phyloP scores from a whole-genome alignment of 2,113 vertebrate species.

The Tenrec ecaudatus region DNA sequence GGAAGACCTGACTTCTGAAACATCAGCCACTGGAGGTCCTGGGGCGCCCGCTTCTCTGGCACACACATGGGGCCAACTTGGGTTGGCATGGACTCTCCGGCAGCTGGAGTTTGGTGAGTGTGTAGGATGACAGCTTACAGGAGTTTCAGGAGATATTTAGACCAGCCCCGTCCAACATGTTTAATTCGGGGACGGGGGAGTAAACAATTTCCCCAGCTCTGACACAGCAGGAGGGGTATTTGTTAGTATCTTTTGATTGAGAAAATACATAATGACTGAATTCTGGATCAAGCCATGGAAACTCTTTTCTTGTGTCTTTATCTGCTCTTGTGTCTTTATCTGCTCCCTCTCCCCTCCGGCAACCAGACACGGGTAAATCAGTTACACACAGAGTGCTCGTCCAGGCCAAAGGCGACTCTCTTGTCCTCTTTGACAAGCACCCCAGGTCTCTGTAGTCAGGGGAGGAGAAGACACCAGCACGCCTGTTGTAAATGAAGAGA shows the following conservation, averaged over 20 bases:
- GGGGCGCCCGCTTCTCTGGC: background rate
- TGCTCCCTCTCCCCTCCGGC: background rate
- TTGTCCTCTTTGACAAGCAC: background rate
- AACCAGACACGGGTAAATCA: background rate
- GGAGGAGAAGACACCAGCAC: background rate
- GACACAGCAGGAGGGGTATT: background rate
- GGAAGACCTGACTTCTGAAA: background rate
- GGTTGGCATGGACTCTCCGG: background rate
- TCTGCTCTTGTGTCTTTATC: too few species aligned
- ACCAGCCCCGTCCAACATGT: background rate
- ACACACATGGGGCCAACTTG: background rate
- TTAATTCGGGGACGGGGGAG: background rate
- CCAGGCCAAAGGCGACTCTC: background rate
- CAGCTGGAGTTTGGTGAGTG: background rate
- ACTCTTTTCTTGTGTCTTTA: conserved; percentile 32
- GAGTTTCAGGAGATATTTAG: background rate
- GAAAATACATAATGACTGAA: background rate
- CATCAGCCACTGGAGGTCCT: background rate
- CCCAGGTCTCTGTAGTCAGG: background rate
- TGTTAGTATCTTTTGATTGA: conserved; percentile 30
- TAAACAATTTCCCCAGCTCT: background rate
- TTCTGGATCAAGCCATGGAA: conserved; percentile 31
- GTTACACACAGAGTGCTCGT: background rate
- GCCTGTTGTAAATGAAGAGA: background rate
- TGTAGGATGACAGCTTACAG: background rate